These are phyloP conservation scores for Drosophila multiciliata DNA, from an alignment of 2,888 invertebrate species.

Conservation along the genomic window DNA sequence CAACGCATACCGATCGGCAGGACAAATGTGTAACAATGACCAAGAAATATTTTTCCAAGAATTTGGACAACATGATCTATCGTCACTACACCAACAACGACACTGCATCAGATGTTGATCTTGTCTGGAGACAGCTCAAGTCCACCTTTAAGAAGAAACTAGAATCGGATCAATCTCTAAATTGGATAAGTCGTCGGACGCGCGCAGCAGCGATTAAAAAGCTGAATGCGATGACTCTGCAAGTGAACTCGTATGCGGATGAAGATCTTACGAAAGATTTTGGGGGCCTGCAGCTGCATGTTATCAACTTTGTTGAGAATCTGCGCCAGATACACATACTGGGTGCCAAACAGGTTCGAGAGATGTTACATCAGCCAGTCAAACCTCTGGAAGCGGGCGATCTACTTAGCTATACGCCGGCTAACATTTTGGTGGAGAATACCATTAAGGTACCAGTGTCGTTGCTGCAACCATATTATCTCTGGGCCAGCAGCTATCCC, in stretches of 20 bases:
- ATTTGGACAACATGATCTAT: conserved; percentile 81
- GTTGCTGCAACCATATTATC: conserved; percentile 77
- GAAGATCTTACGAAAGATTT: conserved; percentile 73
- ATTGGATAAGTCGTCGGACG: conserved; percentile 68
- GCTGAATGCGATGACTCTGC: conserved; percentile 70
- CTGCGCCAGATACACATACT: conserved; percentile 31
- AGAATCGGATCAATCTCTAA: conserved; percentile 48
- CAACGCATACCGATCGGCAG: conserved; percentile 36
- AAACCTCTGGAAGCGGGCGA: conserved; percentile 62
- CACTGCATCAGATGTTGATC: conserved; percentile 70
- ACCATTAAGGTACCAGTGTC: conserved; percentile 77
- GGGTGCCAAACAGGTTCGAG: conserved; percentile 13
- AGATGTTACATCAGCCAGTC: conserved; percentile 59
- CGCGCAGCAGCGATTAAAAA: conserved; percentile 70
- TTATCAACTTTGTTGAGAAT: conserved; percentile 68
- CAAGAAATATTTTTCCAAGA: conserved; percentile 75
- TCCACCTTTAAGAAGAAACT: conserved; percentile 67
- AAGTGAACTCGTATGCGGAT: conserved; percentile 69
- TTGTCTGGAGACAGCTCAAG: conserved; percentile 78
- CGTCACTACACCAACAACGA: conserved; percentile 67
- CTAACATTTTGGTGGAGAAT: conserved; percentile 77
- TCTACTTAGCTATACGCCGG: conserved; percentile 71
- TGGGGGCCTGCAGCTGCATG: conserved; percentile 55
- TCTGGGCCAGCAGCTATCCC: conserved; percentile 76
- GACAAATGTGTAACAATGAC: conserved; percentile 63